These are phyloP conservation scores for Cyprinodon diabolis DNA, from an alignment of 2,797 vertebrate species.

Conservation along the genomic window DNA sequence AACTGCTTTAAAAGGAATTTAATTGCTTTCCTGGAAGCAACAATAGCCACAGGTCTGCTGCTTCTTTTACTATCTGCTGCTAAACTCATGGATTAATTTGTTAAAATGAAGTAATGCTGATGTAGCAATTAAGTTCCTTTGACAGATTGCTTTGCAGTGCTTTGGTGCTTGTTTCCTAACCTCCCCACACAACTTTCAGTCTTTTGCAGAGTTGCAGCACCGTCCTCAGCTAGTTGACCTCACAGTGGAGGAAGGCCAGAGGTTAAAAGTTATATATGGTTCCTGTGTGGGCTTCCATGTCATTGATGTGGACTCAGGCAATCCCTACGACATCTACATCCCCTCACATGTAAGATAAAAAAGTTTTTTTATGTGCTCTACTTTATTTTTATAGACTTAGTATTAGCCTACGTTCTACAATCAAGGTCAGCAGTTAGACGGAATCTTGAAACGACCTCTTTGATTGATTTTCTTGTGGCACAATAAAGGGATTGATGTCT, in stretches of 20 bases:
- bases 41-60: too few relatives aligned
- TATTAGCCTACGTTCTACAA: not conserved
- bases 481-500: conserved; percentile 10
- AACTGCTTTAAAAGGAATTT: too few relatives aligned
- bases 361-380: not conserved
- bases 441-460: not conserved
- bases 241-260: conserved; percentile 92
- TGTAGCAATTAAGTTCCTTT: not conserved
- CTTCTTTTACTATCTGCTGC: too few relatives aligned
- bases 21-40: too few relatives aligned
- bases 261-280: conserved; percentile 93
- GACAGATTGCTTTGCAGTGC: too few relatives aligned
- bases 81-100: not conserved
- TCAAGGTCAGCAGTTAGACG: not conserved
- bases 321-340: conserved; percentile 93
- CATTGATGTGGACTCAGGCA: conserved; percentile 92
- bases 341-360: conserved; percentile 77
- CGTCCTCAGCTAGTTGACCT: conserved; percentile 91
- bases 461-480: conserved; percentile 20
- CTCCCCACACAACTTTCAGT: conserved; percentile 71
- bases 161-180: not conserved
- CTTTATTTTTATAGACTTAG: not conserved
- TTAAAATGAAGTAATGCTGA: not conserved
- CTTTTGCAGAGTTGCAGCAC: conserved; percentile 95
- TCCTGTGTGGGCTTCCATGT: conserved; percentile 92